Base-by-base conservation (phyloP, 2,113 vertebrate species). In the Psammodynastes pulverulentus region DNA sequence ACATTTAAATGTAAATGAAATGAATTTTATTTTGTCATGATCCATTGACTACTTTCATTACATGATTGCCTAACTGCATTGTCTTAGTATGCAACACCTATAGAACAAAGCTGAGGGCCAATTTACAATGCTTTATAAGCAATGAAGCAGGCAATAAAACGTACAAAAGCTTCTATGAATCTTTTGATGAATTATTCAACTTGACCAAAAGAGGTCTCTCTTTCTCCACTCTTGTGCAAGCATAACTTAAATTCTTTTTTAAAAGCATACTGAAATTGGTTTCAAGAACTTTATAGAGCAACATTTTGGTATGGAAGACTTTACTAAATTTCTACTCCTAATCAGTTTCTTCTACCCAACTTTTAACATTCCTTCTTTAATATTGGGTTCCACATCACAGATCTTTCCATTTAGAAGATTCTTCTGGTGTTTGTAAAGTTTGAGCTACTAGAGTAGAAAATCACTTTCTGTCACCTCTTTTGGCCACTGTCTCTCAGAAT, bases 121-220 rank as follows among this genome's bases (percentile, higher is more conserved):
- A 9, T 13, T 90, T 51, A 10, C 19, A 3, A 7, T 39, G 10
- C 9, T 72, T 89, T 72, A 52, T 84, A 85, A 45, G 26, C 24
- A 43, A 79, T 79, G 34, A 39, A 79, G 34, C 7, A 79, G 34
- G 72, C 72, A 79, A 79, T 39, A 79, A 72, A 79, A 79, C 7
- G 21, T 29, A 46, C 26, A 46, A 46, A 10, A 51, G 1, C 49
- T 51, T 91, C n/a, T 39, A 15, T 4, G 3, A 48, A 90, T 7
- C 3, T 84, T 46, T 62, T 46, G n/a, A 12, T 67, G 54, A 56
- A 86, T 62, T 39, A 67, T 56, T 91, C 62, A 72, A 67, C 8
- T 87, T 67, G 56, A 29, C 91, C 90, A 91, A 62, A 87, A 87
- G 84, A 91, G 84, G 90, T 62, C 84, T 62, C 90, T 12, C 62